A percentile compares a stretch with the other conserved stretches of the same genome.
Evolutionary conservation across 2,888 invertebrate genomes (phyloP).

Genomic region (Seira musarum): DNA sequence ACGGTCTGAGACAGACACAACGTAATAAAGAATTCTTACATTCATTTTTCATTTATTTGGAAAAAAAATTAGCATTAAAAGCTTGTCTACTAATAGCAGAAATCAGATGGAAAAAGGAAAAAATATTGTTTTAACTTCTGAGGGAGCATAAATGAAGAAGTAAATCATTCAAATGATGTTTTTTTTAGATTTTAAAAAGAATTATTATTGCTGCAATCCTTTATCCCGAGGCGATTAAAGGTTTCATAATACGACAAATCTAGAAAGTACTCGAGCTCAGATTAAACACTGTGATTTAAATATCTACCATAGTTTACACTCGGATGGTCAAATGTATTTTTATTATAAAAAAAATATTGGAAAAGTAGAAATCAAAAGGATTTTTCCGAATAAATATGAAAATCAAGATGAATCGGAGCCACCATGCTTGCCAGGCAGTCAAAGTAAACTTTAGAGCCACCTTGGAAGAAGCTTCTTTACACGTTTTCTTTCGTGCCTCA

Average conservation of each 20-base stretch:
- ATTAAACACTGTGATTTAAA: background rate
- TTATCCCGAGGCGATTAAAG: no score
- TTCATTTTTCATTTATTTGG: conserved; percentile 2
- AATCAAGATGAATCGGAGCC: conserved; percentile 52
- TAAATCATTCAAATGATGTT: conserved; percentile 16
- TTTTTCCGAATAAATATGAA: background rate
- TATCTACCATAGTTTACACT: background rate
- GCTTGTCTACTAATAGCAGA: background rate
- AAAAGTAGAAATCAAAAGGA: conserved; percentile 1
- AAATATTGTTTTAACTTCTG: conserved; percentile 17
- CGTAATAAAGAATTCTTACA: background rate
- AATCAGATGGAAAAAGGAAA: conserved; percentile 4
- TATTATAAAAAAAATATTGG: background rate
- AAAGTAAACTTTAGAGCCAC: conserved; percentile 48
- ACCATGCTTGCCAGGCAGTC: conserved; percentile 45
- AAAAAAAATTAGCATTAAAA: conserved; percentile 13
- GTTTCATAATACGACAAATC: no score
- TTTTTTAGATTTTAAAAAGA: background rate
- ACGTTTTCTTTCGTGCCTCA: conserved; percentile 61
- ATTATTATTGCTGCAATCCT: no score
- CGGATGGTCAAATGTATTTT: background rate
- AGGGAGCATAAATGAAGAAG: background rate
- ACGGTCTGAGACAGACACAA: background rate
- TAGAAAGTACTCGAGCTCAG: no score
- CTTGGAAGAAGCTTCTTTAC: conserved; percentile 54